phyloP scores from a whole-genome alignment of 2,888 invertebrate species.

The Epiblema foenella region DNA sequence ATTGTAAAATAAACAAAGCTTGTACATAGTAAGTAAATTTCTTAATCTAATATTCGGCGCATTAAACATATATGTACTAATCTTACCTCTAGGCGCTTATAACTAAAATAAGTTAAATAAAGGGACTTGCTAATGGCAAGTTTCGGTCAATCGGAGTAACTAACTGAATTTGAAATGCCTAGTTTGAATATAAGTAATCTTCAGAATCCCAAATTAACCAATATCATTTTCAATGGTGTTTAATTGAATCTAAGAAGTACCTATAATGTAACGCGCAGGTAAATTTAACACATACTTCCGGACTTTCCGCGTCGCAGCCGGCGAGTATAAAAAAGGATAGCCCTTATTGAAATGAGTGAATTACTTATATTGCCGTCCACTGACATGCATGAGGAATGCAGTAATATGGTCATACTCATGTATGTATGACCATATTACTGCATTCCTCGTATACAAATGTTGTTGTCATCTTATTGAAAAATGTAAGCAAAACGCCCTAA shows the following conservation, averaged over 20 bases:
- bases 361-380: neutral
- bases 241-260: neutral
- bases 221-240: neutral
- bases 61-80: slow-evolving; percentile 47
- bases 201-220: no score
- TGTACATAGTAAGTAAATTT: slow-evolving; percentile 15
- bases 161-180: slow-evolving; percentile 4
- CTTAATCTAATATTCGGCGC: slow-evolving; percentile 9
- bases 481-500: no score
- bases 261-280: neutral
- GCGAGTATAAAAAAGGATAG: no score
- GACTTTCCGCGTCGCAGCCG: no score
- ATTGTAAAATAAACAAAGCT: slow-evolving; percentile 15
- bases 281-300: neutral
- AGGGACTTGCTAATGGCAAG: slow-evolving; percentile 61
- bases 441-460: neutral
- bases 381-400: no score
- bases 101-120: slow-evolving; percentile 70
- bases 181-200: neutral
- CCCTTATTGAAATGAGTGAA: neutral
- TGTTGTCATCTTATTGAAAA: neutral
- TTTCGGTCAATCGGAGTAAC: slow-evolving; percentile 43
- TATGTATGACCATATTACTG: neutral
- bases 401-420: no score
- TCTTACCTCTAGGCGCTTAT: slow-evolving; percentile 53